phyloP scores from a whole-genome alignment of 2,113 vertebrate species.

The Rhinichthys klamathensis region DNA sequence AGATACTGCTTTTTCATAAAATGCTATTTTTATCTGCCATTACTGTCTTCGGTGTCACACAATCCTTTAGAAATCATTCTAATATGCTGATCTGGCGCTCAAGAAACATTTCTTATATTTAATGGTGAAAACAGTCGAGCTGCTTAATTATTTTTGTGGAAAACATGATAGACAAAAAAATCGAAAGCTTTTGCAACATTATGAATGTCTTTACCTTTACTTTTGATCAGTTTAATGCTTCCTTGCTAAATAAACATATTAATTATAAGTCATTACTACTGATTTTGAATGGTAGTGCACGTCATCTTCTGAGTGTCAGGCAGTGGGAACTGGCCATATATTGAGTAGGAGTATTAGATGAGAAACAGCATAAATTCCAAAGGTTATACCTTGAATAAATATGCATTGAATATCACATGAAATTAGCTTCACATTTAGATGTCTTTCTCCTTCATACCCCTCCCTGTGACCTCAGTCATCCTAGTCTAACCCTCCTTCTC shows the following conservation, averaged over 20 bases:
- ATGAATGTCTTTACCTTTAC: no score
- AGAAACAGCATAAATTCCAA: background rate
- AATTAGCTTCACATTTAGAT: background rate
- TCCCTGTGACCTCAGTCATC: constrained; percentile 10
- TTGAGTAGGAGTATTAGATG: background rate
- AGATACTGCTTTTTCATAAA: background rate
- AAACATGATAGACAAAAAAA: no score
- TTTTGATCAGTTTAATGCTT: no score
- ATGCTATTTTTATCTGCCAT: background rate
- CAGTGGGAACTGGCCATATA: no score
- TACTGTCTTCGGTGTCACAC: background rate
- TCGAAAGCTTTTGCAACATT: no score
- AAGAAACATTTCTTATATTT: background rate
- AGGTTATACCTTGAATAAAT: background rate
- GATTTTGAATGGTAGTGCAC: background rate
- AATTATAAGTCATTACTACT: background rate
- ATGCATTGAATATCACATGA: background rate
- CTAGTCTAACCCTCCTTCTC: background rate
- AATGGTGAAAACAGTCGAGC: no score
- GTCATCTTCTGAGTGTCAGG: background rate
- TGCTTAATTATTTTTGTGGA: no score
- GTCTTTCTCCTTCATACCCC: background rate
- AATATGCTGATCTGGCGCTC: background rate
- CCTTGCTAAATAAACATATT: background rate
- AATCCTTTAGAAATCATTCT: background rate